phyloP scores from a whole-genome alignment of 2,888 invertebrate species.

The Pteria penguin region DNA sequence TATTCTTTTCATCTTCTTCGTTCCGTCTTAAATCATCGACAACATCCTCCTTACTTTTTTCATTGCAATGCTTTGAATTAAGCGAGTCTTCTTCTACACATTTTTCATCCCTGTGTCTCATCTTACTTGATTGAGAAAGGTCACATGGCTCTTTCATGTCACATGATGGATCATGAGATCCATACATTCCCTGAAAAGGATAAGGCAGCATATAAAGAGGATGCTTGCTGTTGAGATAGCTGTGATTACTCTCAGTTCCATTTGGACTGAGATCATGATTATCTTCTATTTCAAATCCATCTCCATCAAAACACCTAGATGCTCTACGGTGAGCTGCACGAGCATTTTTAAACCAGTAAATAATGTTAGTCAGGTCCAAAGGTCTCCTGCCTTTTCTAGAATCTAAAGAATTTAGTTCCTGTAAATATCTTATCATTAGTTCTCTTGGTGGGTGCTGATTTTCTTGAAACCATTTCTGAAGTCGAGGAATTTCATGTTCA shows the following conservation, averaged over 20 bases:
- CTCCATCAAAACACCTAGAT: constrained; percentile 60
- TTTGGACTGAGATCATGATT: constrained; percentile 48
- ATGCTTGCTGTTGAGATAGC: constrained; percentile 65
- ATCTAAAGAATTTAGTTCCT: constrained; percentile 94
- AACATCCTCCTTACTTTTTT: not conserved
- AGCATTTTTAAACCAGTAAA: constrained; percentile 94
- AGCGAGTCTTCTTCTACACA: not conserved
- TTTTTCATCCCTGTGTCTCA: not conserved
- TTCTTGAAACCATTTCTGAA: constrained; percentile 97
- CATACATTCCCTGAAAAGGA: constrained; percentile 49
- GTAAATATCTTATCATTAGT: constrained; percentile 97
- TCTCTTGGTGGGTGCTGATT: constrained; percentile 98
- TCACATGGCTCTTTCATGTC: constrained; percentile 58
- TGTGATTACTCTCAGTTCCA: constrained; percentile 17
- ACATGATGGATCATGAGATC: constrained; percentile 33
- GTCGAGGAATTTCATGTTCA: constrained; percentile 95
- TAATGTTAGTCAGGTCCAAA: constrained; percentile 96
- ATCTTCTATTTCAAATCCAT: constrained; percentile 71
- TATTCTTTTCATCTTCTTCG: not conserved
- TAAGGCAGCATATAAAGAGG: constrained; percentile 77
- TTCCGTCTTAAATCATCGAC: not conserved
- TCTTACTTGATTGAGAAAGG: constrained; percentile 54
- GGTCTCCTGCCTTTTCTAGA: constrained; percentile 92
- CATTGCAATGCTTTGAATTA: not conserved
- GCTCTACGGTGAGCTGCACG: constrained; percentile 96